Percentiles rank a stretch among this genome's conserved stretches.
These are phyloP conservation scores for Pseudococcus viburni DNA, from an alignment of 2,888 invertebrate species.

Conservation along the genomic window DNA sequence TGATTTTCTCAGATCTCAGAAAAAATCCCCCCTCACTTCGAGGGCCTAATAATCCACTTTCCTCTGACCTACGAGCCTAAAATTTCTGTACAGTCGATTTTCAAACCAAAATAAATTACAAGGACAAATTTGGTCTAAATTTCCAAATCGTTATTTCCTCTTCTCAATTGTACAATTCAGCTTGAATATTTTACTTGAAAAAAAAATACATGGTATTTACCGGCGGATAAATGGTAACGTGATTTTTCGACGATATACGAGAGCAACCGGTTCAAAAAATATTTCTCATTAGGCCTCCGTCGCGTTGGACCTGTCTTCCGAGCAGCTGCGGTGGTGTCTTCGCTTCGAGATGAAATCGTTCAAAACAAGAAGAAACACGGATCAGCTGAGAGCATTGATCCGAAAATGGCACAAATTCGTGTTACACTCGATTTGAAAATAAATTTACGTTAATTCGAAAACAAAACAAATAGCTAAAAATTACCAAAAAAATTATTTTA, in stretches of 20 bases:
- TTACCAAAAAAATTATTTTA: background rate
- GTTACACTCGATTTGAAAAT: background rate
- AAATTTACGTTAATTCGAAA: slow-evolving; percentile 7
- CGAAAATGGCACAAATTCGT: slow-evolving; percentile 16
- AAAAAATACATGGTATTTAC: background rate
- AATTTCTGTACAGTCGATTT: too few relatives aligned
- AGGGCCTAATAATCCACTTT: too few relatives aligned
- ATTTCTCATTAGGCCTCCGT: background rate
- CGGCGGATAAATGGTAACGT: background rate
- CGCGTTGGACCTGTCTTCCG: background rate
- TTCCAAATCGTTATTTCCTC: too few relatives aligned
- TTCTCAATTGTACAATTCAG: too few relatives aligned
- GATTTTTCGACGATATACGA: background rate
- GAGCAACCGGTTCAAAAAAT: slow-evolving; percentile 27
- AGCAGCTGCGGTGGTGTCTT: background rate
- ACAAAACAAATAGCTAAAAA: background rate
- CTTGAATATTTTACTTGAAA: background rate
- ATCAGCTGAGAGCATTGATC: slow-evolving; percentile 19
- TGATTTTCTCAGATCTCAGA: too few relatives aligned
- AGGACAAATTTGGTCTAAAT: too few relatives aligned
- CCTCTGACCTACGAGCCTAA: too few relatives aligned
- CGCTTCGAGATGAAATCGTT: background rate
- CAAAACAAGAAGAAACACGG: background rate
- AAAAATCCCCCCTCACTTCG: too few relatives aligned
- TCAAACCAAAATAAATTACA: too few relatives aligned